Conservation (phyloP, 2,888 invertebrate species). For the Mylabris sibirica region DNA sequence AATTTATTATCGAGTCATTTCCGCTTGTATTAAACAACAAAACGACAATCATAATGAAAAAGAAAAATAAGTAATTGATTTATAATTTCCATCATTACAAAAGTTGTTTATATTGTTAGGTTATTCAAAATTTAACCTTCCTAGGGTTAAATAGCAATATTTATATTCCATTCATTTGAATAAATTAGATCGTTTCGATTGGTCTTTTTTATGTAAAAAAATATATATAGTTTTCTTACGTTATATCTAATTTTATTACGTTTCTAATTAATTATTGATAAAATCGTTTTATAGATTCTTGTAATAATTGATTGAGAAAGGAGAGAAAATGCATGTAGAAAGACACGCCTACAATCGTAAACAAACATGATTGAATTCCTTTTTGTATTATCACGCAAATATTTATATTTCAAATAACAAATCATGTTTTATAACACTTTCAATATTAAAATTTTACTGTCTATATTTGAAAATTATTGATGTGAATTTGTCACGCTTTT, state of each 20-base stretch:
- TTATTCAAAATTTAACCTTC: constrained; percentile 10
- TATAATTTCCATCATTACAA: constrained; percentile 14
- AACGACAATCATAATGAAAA: neutral
- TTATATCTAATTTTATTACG: constrained; percentile 1
- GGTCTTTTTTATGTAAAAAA: neutral
- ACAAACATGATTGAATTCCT: constrained; percentile 10
- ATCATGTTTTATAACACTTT: constrained; percentile 14
- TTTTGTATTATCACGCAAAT: constrained; percentile 13
- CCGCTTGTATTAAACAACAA: constrained; percentile 12
- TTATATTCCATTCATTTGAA: constrained; percentile 4
- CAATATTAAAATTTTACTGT: constrained; percentile 12
- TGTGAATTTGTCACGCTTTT: constrained; percentile 13
- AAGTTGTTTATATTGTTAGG: neutral
- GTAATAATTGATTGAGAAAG: neutral
- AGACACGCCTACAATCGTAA: constrained; percentile 2
- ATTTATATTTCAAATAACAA: constrained; percentile 13
- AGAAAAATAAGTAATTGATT: constrained; percentile 18
- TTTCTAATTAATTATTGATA: neutral
- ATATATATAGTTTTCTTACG: constrained; percentile 35
- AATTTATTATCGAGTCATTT: constrained; percentile 25
- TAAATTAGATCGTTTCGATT: neutral
- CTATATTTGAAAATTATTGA: constrained; percentile 3
- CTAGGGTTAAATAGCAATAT: neutral
- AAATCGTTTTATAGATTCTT: neutral
- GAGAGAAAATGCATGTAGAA: neutral